Evolutionary conservation across 2,113 vertebrate genomes (phyloP).

Genomic region (Semnornis frantzii): DNA sequence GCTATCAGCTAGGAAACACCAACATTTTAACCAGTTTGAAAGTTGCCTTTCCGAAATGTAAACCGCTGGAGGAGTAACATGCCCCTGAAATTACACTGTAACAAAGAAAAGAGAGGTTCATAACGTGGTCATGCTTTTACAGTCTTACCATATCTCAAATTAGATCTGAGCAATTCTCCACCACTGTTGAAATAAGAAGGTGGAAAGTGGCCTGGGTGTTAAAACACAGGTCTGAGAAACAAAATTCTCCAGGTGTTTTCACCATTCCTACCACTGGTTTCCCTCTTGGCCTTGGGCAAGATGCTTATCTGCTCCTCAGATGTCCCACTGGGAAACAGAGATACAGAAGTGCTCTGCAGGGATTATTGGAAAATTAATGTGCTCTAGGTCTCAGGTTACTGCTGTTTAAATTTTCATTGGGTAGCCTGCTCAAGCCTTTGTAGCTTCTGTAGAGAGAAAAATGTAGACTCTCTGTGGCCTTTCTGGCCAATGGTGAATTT

Average conservation of each 20-base stretch:
- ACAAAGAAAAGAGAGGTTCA: constrained; percentile 5
- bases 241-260: neutral
- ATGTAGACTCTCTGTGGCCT: neutral
- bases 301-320: constrained; percentile 29
- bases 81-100: neutral
- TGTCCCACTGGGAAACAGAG: neutral
- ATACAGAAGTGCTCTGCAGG: neutral
- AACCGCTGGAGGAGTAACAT: neutral
- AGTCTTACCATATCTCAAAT: constrained; percentile 43
- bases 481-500: neutral
- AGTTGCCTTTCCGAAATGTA: neutral
- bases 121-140: neutral
- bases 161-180: constrained; percentile 38
- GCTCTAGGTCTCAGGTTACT: neutral
- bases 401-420: neutral
- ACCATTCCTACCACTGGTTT: neutral
- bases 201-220: neutral
- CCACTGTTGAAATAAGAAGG: neutral
- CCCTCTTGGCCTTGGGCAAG: constrained; percentile 19
- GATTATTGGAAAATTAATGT: constrained; percentile 35
- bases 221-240: neutral
- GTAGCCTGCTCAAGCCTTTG: neutral
- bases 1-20: neutral
- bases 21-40: neutral
- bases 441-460: neutral